Percentiles rank a stretch among this genome's conserved stretches.
phyloP scores from a whole-genome alignment of 2,797 vertebrate species.

The Coluber constrictor region DNA sequence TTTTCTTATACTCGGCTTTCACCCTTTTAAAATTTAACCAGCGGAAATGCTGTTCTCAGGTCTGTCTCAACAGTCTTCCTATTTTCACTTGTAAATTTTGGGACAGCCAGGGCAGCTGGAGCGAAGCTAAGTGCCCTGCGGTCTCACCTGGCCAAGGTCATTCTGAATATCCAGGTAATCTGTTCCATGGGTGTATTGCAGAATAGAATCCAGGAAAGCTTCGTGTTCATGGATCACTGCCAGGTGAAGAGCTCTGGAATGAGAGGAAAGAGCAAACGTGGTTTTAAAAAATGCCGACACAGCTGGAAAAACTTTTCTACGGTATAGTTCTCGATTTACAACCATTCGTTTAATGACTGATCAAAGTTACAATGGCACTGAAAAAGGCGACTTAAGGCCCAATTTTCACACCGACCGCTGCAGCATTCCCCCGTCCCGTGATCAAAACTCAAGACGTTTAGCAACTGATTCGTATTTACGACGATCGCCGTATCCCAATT shows the following conservation, averaged over 20 bases:
- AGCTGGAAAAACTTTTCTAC: accelerated
- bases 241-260: slow-evolving; percentile 72
- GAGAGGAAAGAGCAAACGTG: not conserved
- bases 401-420: too few relatives aligned
- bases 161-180: slow-evolving; percentile 77
- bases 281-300: not conserved
- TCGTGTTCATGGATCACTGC: slow-evolving; percentile 77
- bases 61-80: accelerated
- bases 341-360: not conserved
- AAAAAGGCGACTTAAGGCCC: not conserved
- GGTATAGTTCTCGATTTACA: not conserved
- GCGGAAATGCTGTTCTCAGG: not conserved
- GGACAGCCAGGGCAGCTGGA: not conserved
- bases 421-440: not conserved
- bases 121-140: slow-evolving; percentile 43
- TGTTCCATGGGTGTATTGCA: slow-evolving; percentile 61
- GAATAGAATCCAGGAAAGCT: slow-evolving; percentile 70
- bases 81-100: too few relatives aligned
- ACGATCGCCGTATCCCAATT: not conserved
- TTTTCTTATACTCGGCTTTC: not conserved
- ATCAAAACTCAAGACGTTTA: not conserved
- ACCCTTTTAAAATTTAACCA: not conserved
- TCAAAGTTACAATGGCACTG: not conserved
- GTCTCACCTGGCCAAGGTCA: slow-evolving; percentile 74
- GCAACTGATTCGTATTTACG: not conserved